Evolutionary conservation across 1,140 invertebrate species (phyloP).

Genomic region (Scaptomyza graminum): DNA sequence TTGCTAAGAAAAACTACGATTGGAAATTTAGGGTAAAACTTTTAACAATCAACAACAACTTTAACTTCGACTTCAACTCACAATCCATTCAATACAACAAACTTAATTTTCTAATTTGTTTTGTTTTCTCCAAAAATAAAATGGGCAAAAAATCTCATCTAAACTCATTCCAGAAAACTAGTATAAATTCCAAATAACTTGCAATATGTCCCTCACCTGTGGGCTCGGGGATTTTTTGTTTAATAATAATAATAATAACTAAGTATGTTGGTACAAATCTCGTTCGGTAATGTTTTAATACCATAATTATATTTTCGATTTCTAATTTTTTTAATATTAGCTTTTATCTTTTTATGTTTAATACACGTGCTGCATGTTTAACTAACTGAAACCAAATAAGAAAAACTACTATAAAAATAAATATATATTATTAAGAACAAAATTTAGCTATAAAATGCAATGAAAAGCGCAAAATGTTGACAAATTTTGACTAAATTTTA

Average conservation of each 20-base stretch:
- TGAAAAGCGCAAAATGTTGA: slow-evolving; percentile 26
- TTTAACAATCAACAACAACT: slow-evolving; percentile 33
- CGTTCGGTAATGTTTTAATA: slow-evolving; percentile 21
- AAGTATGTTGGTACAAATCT: slow-evolving; percentile 22
- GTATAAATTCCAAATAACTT: slow-evolving; percentile 9
- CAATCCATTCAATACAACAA: slow-evolving; percentile 12
- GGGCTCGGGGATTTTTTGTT: slow-evolving; percentile 12
- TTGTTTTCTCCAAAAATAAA: slow-evolving; percentile 44
- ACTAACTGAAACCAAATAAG: slow-evolving; percentile 36
- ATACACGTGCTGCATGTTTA: slow-evolving; percentile 53
- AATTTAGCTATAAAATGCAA: slow-evolving; percentile 41
- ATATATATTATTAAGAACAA: slow-evolving; percentile 1
- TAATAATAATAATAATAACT: slow-evolving; percentile 1
- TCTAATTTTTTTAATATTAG: slow-evolving; percentile 16
- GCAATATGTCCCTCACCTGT: slow-evolving; percentile 19
- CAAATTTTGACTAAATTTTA: slow-evolving; percentile 3
- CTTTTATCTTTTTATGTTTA: slow-evolving; percentile 37
- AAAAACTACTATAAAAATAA: slow-evolving; percentile 3
- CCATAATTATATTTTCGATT: slow-evolving; percentile 8
- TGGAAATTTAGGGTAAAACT: slow-evolving; percentile 91
- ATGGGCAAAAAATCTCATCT: slow-evolving; percentile 29
- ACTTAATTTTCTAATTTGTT: slow-evolving; percentile 45
- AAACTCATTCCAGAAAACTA: slow-evolving; percentile 36
- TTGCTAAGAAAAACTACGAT: slow-evolving; percentile 88
- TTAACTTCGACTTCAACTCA: slow-evolving; percentile 8